A percentile compares a stretch with the other conserved stretches of the same genome.
Evolutionary conservation across 2,113 vertebrate genomes (phyloP).

Genomic region (Lepus timidus): DNA sequence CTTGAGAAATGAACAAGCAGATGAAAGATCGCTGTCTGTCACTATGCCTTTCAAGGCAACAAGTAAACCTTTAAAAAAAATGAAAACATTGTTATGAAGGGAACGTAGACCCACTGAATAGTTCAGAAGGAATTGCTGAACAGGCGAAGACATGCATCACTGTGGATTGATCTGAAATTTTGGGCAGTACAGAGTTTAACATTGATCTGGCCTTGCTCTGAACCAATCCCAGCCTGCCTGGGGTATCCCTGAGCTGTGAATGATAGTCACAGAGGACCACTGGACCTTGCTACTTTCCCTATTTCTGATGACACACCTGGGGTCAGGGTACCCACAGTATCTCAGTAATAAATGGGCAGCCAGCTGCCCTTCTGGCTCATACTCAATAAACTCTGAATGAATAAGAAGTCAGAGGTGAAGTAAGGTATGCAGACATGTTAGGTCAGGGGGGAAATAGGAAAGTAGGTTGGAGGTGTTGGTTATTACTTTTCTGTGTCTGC

Average conservation of each 20-base stretch:
- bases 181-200: conserved; percentile 24
- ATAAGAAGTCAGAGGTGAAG: conserved; percentile 59
- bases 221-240: neutral
- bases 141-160: conserved; percentile 26
- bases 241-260: neutral
- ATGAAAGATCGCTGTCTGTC: too few species aligned
- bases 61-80: neutral
- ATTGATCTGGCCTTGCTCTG: conserved; percentile 18
- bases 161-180: conserved; percentile 22
- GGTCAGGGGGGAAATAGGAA: neutral
- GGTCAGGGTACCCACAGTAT: conserved; percentile 14
- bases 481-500: neutral
- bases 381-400: conserved; percentile 33
- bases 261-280: conserved; percentile 34
- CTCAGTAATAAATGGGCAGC: conserved; percentile 60
- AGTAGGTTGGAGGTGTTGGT: neutral
- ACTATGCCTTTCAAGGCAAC: too few species aligned
- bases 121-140: conserved; percentile 45
- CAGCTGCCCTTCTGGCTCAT: neutral
- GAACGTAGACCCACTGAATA: neutral
- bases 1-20: too few species aligned
- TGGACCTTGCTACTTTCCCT: conserved; percentile 22
- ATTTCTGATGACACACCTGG: conserved; percentile 23
- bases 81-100: neutral
- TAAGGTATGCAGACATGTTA: neutral